These are phyloP conservation scores for Spodoptera frugiperda DNA, from an alignment of 1,140 invertebrate species.

Conservation along the genomic window DNA sequence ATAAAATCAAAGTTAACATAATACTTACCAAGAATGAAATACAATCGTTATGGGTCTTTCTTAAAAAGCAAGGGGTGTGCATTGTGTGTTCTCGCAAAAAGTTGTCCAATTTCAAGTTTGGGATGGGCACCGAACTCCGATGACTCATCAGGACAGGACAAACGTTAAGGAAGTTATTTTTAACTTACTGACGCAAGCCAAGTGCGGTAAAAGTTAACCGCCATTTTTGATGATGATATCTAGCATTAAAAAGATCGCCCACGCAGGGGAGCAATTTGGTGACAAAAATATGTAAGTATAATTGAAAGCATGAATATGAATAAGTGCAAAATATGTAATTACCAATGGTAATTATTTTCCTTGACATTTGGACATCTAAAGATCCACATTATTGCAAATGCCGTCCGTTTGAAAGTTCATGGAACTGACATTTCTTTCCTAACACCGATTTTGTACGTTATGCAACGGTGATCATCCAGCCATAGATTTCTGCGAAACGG, in stretches of 20 bases:
- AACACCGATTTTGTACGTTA: slow-evolving; percentile 15
- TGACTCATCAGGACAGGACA: slow-evolving; percentile 32
- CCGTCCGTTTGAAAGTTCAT: slow-evolving; percentile 61
- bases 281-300: slow-evolving; percentile 4
- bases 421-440: slow-evolving; percentile 63
- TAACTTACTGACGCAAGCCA: slow-evolving; percentile 33
- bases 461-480: slow-evolving; percentile 11
- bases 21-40: not conserved
- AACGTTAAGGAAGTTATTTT: slow-evolving; percentile 36
- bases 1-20: not conserved
- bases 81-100: slow-evolving; percentile 1
- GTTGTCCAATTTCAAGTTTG: slow-evolving; percentile 36
- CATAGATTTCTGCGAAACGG: slow-evolving; percentile 16
- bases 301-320: slow-evolving; percentile 1
- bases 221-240: slow-evolving; percentile 11
- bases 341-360: slow-evolving; percentile 40
- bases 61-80: slow-evolving; percentile 1
- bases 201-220: slow-evolving; percentile 26
- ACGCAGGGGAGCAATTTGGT: not conserved
- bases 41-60: not conserved
- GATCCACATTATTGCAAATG: slow-evolving; percentile 44
- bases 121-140: slow-evolving; percentile 8
- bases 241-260: not conserved
- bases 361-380: slow-evolving; percentile 49
- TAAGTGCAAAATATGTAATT: slow-evolving; percentile 28